Percentiles rank a stretch among this genome's conserved stretches.
Conservation (phyloP, 2,797 vertebrate genomes). For the Xenops minutus region DNA sequence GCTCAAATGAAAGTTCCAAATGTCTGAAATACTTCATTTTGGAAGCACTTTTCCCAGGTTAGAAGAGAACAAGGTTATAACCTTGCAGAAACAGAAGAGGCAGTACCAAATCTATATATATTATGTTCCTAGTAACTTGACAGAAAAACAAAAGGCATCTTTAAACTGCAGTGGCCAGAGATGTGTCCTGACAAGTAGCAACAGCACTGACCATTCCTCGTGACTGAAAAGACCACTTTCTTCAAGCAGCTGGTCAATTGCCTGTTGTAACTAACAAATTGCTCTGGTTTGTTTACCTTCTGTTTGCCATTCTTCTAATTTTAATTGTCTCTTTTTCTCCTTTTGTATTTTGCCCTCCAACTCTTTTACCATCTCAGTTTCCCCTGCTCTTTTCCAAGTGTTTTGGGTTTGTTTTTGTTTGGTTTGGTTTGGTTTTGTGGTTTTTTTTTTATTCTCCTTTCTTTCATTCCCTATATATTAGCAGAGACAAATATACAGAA, state of each 20-base stretch:
- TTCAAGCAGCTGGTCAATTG: background rate
- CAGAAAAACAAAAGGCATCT: background rate
- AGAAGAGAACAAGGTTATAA: background rate
- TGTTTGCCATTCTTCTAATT: background rate
- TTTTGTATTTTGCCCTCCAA: background rate
- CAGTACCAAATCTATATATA: background rate
- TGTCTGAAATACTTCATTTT: background rate
- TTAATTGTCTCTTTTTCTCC: background rate
- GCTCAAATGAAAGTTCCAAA: background rate
- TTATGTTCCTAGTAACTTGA: background rate
- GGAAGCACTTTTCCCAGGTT: background rate
- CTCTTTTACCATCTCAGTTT: background rate
- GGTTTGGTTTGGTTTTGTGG: too few species aligned
- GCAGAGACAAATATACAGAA: background rate
- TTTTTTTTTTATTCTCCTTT: background rate
- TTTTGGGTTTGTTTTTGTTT: background rate
- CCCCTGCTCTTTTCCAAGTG: background rate
- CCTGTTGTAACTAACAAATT: background rate
- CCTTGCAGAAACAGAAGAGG: background rate
- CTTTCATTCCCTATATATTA: background rate
- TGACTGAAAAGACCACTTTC: background rate
- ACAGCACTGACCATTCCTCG: background rate
- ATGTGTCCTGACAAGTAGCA: rapidly evolving
- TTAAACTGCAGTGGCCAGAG: background rate
- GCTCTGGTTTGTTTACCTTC: background rate